A percentile compares a stretch with the other conserved stretches of the same genome.
phyloP scores from a whole-genome alignment of 2,113 vertebrate genomes.

The Fukomys damarensis region DNA sequence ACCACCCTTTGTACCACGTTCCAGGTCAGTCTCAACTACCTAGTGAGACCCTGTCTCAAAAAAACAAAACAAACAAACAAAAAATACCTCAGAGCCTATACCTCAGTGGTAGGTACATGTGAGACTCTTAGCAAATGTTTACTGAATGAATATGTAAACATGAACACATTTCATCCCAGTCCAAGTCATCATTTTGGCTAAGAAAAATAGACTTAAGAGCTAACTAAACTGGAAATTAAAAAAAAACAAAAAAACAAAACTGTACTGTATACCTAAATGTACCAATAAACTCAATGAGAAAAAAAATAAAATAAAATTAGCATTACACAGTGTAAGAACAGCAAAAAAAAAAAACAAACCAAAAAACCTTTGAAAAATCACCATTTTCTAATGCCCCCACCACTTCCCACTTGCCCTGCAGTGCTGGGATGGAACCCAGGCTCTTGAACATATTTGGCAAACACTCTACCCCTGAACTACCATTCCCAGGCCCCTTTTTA shows the following conservation, averaged over 20 bases:
- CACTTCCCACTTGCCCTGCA: background rate
- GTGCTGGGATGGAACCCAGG: background rate
- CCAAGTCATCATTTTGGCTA: background rate
- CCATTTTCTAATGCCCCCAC: background rate
- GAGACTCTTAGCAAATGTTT: constrained; percentile 20
- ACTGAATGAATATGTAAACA: background rate
- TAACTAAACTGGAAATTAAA: constrained; percentile 37
- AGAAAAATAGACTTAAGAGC: constrained; percentile 2
- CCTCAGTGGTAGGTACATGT: background rate
- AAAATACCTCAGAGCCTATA: no score
- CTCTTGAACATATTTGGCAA: background rate
- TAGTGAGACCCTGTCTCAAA: no score
- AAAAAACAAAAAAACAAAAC: background rate
- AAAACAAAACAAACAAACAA: no score
- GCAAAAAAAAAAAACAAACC: no score
- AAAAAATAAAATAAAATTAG: no score
- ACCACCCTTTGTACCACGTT: no score
- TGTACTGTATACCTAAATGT: no score
- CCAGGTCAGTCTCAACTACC: no score
- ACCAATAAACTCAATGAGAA: no score
- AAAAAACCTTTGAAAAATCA: background rate
- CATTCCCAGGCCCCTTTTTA: background rate
- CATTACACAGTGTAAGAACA: no score
- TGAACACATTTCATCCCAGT: constrained; percentile 1
- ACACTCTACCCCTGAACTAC: background rate